Evolutionary conservation across 2,113 vertebrate species (phyloP).

Genomic region (Hystrix cristata): DNA sequence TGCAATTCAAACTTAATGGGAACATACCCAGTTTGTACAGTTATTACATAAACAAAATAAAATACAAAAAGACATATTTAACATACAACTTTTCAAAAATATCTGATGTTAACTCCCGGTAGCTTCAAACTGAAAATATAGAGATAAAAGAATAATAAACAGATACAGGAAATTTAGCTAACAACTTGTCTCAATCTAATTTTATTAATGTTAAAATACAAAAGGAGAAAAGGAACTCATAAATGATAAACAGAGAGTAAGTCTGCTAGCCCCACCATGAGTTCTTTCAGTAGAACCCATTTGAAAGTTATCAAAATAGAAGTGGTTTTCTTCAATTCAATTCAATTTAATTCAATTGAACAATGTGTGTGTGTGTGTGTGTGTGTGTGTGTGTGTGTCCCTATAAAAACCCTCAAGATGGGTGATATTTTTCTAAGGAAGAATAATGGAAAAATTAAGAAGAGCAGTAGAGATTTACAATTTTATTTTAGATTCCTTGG

Average conservation of each 20-base stretch:
- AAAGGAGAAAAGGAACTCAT: neutral
- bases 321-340: slow-evolving; percentile 49
- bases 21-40: neutral
- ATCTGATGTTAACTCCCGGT: neutral
- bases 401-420: neutral
- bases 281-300: slow-evolving; percentile 22
- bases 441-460: neutral
- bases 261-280: slow-evolving; percentile 4
- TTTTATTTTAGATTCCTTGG: slow-evolving; percentile 12
- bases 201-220: neutral
- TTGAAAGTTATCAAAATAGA: slow-evolving; percentile 6
- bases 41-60: neutral
- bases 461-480: neutral
- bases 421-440: slow-evolving; percentile 32
- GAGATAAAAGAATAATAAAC: neutral
- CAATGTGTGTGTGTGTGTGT: neutral
- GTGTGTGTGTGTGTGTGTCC: neutral
- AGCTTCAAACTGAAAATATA: neutral
- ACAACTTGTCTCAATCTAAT: neutral
- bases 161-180: neutral
- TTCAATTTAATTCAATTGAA: slow-evolving; percentile 55
- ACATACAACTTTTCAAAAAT: neutral
- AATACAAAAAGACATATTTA: neutral
- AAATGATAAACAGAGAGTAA: neutral
- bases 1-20: neutral